Evolutionary conservation across 2,797 vertebrate species (phyloP).

Genomic region (Cryptoblepharus egeriae): DNA sequence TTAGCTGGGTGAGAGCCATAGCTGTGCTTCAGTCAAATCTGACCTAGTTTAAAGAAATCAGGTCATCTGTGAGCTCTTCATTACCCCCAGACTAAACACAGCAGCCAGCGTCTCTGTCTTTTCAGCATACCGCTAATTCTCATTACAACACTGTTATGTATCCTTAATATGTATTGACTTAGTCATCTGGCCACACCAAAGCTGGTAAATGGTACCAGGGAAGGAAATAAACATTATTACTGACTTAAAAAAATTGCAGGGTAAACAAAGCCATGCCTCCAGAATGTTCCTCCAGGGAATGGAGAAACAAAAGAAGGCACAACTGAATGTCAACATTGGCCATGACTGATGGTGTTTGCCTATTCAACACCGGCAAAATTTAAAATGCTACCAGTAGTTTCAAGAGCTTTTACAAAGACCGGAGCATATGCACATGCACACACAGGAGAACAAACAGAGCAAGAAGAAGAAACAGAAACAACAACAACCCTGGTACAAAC

Average conservation of each 20-base stretch:
- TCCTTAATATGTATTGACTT: conserved; percentile 78
- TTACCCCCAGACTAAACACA: conserved; percentile 89
- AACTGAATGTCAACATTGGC: conserved; percentile 83
- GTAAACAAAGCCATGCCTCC: conserved; percentile 78
- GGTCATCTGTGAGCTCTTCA: conserved; percentile 94
- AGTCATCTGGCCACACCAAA: conserved; percentile 77
- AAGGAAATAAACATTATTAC: conserved; percentile 75
- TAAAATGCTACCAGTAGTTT: conserved; percentile 56
- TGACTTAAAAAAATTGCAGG: conserved; percentile 66
- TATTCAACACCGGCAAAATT: conserved; percentile 77
- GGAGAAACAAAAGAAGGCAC: conserved; percentile 79
- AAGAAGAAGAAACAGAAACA: too few relatives aligned
- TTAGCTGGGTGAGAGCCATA: conserved; percentile 68
- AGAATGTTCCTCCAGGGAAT: conserved; percentile 75
- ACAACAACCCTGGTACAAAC: too few relatives aligned
- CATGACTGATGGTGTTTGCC: conserved; percentile 82
- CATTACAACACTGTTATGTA: conserved; percentile 75
- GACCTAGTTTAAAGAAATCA: conserved; percentile 88
- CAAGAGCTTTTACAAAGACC: conserved; percentile 66
- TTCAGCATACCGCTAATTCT: conserved; percentile 76
- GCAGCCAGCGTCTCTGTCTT: conserved; percentile 76
- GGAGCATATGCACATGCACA: conserved; percentile 16
- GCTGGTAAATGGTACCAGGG: conserved; percentile 73
- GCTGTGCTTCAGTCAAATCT: conserved; percentile 77
- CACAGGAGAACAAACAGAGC: too few relatives aligned